Evolutionary conservation across 2,888 invertebrate genomes (phyloP).

Genomic region (Plagodis pulveraria): DNA sequence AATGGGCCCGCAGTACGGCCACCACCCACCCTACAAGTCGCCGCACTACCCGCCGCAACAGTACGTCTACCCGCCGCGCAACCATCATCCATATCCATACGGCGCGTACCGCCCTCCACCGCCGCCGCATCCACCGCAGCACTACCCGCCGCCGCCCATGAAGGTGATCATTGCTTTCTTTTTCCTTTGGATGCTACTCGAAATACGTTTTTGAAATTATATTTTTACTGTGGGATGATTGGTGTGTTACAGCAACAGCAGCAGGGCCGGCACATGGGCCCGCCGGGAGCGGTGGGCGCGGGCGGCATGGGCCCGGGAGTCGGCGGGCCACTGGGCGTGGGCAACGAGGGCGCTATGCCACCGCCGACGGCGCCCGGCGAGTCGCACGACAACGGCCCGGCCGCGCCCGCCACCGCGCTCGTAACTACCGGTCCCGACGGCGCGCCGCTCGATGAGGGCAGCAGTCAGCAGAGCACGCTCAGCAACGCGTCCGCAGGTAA

Average conservation of each 20-base stretch:
- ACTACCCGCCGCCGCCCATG: conserved; percentile 69
- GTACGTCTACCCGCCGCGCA: conserved; percentile 76
- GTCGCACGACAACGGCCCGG: conserved; percentile 88
- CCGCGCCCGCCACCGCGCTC: conserved; percentile 92
- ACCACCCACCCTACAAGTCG: conserved; percentile 72
- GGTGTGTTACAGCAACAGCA: conserved; percentile 44
- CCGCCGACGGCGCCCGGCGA: conserved; percentile 85
- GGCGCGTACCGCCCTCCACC: conserved; percentile 75
- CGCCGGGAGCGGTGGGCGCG: conserved; percentile 53
- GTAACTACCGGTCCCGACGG: conserved; percentile 97
- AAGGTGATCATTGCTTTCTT: conserved; percentile 53
- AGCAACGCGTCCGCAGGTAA: conserved; percentile 96
- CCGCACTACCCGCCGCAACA: conserved; percentile 80
- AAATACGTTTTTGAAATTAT: not conserved
- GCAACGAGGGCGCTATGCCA: conserved; percentile 81
- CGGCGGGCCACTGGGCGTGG: conserved; percentile 51
- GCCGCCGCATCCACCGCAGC: conserved; percentile 75
- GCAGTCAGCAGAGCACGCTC: conserved; percentile 96
- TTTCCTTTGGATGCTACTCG: not conserved
- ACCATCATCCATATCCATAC: conserved; percentile 81
- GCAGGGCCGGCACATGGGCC: conserved; percentile 80
- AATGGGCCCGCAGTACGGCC: conserved; percentile 73
- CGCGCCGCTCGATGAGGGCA: conserved; percentile 94
- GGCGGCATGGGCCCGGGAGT: conserved; percentile 75
- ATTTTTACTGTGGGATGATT: conserved; percentile 38